Base-by-base conservation (phyloP, 2,113 vertebrate species). In the Oncorhynchus kisutch region DNA sequence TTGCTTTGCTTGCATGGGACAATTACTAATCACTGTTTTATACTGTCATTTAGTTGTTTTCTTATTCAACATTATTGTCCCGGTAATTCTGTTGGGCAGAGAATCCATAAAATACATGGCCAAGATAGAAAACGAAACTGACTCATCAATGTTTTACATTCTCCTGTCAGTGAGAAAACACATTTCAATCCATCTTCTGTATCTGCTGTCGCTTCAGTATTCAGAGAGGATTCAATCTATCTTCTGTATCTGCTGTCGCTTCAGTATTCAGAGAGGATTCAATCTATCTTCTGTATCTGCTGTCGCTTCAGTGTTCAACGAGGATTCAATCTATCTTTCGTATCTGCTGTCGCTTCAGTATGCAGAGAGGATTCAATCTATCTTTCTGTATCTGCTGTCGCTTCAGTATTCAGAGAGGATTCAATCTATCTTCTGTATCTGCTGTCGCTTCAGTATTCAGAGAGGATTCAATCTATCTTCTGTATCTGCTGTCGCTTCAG, bases 91-190 rank as follows among this genome's bases (percentile, higher is more conserved):
- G 90, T 89, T 91, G 88, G 90, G 89, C 91, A 93, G 90, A 92
- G 90, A 92, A 90, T 91, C 90, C 85, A 90, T 91, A 75, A 83
- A 84, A 91, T 90, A 89, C 87, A 91, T 90, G 88, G 84, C 89
- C 87, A 89, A 87, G 39, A 76, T 29, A 67, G 9, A 51, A 78
- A 79, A 59, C 14, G 69, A 51, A 54, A 27, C 5, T 39, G 59
- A 24, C 59, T 57, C 16, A 68, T 49, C 16, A 16, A 6, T 45
- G 49, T 70, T 59, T 71, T 8, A 71, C 74, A 27, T 66, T 66
- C 20, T 51, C 20, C 14, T 81, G 74, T 84, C 5, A 77, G 18
- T 57, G 51, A 54, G n/a, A 25, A 71, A 54, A 54, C 20, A 3
- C 4, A 57, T 71, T 59, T 25, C n/a, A 71, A 71, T 71, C 49